Base-by-base conservation (phyloP, 2,888 invertebrate genomes). In the Noctua fimbriata region DNA sequence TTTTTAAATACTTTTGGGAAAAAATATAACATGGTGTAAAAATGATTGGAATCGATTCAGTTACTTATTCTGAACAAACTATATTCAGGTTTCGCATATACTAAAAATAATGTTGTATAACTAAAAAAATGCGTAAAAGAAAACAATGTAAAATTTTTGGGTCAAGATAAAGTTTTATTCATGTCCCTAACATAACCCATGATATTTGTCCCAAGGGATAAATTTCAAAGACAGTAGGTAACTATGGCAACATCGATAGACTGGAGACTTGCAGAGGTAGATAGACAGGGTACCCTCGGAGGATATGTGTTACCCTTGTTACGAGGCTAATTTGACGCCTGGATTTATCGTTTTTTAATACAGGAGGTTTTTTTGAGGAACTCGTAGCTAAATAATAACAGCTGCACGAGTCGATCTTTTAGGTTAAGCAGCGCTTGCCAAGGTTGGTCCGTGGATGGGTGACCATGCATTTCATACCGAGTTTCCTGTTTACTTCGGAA, bases 181-280 rank as follows among this genome's bases (percentile, higher is more conserved):
- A 49, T 60, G 32, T 52, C 55, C 41, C 49, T 1, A 1, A 3
- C 6, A 70, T 5, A 58, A 49, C 41, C 58, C 32, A 12, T 83
- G 5, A 58, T 67, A 81, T 71, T 66, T 81, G 18, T 2, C 81
- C 12, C 83, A 44, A 66, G 69, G 78, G 78, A 67, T 14, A n/a
- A 16, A 69, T 83, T 49, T 16, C 32, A 24, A 44, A 18, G 10
- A 5, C 9, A 44, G 41, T 5, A 32, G 24, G 78, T 58, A 66
- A 66, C 79, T 49, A 16, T 73, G 21, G 28, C 12, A 58, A 21
- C 24, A 44, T 49, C 32, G 5, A 82, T 67, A 44, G 21, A 55
- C 32, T 0, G 32, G 28, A 41, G 24, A 65, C 21, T 6, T 0
- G 24, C 12, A 69, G 36, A 66, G 16, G 10, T 65, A 49, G 65